A percentile compares a stretch with the other conserved stretches of the same genome.
Conservation (phyloP, 2,888 invertebrate genomes). For the Tipula vernalis region DNA sequence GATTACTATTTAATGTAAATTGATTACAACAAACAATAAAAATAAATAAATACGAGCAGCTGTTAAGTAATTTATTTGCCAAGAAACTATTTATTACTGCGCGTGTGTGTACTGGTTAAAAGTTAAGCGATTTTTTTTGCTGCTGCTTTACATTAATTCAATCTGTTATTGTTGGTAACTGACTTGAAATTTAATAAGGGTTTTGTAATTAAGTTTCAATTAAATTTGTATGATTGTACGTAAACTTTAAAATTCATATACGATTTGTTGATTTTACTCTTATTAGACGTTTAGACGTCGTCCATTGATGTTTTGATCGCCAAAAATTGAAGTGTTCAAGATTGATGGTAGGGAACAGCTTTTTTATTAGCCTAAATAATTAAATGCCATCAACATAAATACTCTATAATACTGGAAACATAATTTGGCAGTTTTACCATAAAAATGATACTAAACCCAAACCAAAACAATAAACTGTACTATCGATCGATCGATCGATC, state of each 20-base stretch:
- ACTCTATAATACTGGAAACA: not conserved
- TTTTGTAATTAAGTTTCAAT: not conserved
- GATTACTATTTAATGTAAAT: not conserved
- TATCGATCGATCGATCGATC: not conserved
- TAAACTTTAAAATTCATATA: too few relatives aligned
- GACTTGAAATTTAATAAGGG: not conserved
- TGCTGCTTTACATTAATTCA: not conserved
- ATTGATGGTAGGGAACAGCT: not conserved
- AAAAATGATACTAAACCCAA: not conserved
- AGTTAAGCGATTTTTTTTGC: not conserved
- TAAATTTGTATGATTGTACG: not conserved
- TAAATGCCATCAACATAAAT: not conserved
- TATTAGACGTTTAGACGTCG: not conserved
- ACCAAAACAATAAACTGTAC: not conserved
- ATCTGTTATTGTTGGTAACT: not conserved
- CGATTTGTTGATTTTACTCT: not conserved
- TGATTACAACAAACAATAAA: not conserved
- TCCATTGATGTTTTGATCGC: not conserved
- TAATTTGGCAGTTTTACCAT: not conserved
- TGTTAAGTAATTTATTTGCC: not conserved
- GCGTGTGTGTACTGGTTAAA: not conserved
- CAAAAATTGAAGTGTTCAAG: too few relatives aligned
- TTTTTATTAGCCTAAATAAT: too few relatives aligned
- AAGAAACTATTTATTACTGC: not conserved
- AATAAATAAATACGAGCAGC: not conserved